Conservation (phyloP, 1,140 invertebrate genomes). For the Zaprionus kolodkinae region DNA sequence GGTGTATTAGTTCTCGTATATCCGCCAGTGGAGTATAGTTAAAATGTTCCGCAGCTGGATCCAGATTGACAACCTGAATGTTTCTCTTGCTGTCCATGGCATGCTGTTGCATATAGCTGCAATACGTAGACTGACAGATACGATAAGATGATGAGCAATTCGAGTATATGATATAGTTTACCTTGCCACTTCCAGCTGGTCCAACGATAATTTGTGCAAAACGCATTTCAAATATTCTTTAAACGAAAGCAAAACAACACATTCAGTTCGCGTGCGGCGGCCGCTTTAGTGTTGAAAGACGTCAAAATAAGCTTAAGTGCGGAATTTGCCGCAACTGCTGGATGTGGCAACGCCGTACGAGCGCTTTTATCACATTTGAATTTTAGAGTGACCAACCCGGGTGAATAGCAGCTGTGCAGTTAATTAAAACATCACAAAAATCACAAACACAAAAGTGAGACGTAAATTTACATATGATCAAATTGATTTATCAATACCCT, state of each 20-base stretch:
- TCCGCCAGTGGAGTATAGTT: constrained; percentile 95
- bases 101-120: constrained; percentile 94
- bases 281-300: constrained; percentile 20
- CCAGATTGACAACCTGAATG: constrained; percentile 96
- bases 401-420: constrained; percentile 30
- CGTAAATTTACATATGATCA: constrained; percentile 76
- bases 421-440: constrained; percentile 64
- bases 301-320: constrained; percentile 7
- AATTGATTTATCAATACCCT: constrained; percentile 73
- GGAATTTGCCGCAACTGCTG: neutral
- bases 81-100: constrained; percentile 89
- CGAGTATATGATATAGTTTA: constrained; percentile 75
- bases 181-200: constrained; percentile 97
- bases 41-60: constrained; percentile 98
- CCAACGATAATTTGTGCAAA: constrained; percentile 98
- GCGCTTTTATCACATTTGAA: constrained; percentile 24
- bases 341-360: constrained; percentile 30
- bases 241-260: constrained; percentile 34
- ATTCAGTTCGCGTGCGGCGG: constrained; percentile 35
- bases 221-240: constrained; percentile 87
- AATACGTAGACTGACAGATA: constrained; percentile 94
- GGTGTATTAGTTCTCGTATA: constrained; percentile 96
- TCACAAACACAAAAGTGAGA: constrained; percentile 38
- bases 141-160: neutral
- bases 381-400: constrained; percentile 33